Evolutionary conservation across 2,888 invertebrate genomes (phyloP).

Genomic region (Eutolmus rufibarbis): DNA sequence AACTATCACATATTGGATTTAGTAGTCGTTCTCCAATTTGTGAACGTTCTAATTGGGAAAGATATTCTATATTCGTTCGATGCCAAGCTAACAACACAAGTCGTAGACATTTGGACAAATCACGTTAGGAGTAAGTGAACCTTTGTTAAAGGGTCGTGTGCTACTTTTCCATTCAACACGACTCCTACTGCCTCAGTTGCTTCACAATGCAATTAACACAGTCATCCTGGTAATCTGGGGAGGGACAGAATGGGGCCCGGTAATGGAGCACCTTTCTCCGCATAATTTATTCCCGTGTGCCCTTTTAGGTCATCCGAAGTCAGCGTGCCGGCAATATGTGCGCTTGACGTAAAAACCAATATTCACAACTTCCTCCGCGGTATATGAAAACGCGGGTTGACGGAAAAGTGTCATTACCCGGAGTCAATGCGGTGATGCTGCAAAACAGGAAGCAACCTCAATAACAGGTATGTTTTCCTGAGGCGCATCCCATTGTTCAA

Average conservation of each 20-base stretch:
- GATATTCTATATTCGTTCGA: not conserved
- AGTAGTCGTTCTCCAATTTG: not conserved
- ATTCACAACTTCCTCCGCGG: not conserved
- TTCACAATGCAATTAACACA: not conserved
- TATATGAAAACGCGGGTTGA: not conserved
- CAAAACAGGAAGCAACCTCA: conserved; percentile 36
- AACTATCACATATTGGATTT: not conserved
- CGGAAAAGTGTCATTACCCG: conserved; percentile 35
- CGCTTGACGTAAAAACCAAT: conserved; percentile 11
- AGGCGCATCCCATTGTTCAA: conserved; percentile 21
- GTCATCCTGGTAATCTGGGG: not conserved
- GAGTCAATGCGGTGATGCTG: conserved; percentile 24
- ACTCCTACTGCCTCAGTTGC: not conserved
- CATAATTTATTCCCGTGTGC: not conserved
- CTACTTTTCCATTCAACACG: not conserved
- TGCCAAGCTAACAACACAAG: not conserved
- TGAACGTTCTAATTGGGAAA: not conserved
- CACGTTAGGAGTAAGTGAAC: not conserved
- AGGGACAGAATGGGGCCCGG: not conserved
- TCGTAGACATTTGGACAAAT: not conserved
- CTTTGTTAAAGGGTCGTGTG: not conserved
- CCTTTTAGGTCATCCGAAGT: not conserved
- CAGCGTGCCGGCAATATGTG: not conserved
- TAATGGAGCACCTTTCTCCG: not conserved
- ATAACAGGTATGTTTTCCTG: conserved; percentile 29